Evolutionary conservation across 2,113 vertebrate genomes (phyloP), one percentile per base, ranked within the genome.

Genomic region (Cinclus mexicanus): DNA sequence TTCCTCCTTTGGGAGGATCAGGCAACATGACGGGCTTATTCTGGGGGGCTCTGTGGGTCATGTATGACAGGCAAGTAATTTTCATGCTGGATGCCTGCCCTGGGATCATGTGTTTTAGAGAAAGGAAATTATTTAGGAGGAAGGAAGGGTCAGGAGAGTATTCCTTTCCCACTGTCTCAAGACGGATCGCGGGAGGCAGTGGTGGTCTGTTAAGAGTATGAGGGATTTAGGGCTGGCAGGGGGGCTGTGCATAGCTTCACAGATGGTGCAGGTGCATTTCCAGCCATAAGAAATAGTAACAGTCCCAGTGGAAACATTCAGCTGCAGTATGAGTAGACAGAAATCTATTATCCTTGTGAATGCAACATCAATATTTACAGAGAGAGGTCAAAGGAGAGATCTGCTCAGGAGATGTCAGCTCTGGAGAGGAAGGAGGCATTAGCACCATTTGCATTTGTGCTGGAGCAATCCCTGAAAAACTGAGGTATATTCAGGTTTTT

Each of bases 351-450:
- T 94, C 97, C 96, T 95, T 97, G 97, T 96, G 97, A 98, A 95
- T 93, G 93, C 91, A 98, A 97, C 97, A 97, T 98, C 98, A 98
- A 98, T 98, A 97, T 98, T 98, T 98, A 98, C 97, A 97, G 89
- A 98, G 92, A 91, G 96, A 98, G 98, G 98, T 98, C 98, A 98
- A 98, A 97, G 96, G 98, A 97, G 89, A 97, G 96, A 97, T 97
- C 96, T 96, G 95, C 95, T 98, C 84, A 68, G 96, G 97, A 98
- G 98, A 98, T 98, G 97, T 97, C 97, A 98, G 97, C 87, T 94
- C 86, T 61, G n/a, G 71, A 94, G 79, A 89, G 97, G 69, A 84
- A 96, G 91, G 89, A 94, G 94, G 60, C 52, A 69, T 94, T 94
- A 85, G 78, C 31, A 35, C 64, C 95, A 97, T 98, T 97, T 98